Evolutionary conservation across 2,888 invertebrate genomes (phyloP).

Genomic region (Andrena camellia): DNA sequence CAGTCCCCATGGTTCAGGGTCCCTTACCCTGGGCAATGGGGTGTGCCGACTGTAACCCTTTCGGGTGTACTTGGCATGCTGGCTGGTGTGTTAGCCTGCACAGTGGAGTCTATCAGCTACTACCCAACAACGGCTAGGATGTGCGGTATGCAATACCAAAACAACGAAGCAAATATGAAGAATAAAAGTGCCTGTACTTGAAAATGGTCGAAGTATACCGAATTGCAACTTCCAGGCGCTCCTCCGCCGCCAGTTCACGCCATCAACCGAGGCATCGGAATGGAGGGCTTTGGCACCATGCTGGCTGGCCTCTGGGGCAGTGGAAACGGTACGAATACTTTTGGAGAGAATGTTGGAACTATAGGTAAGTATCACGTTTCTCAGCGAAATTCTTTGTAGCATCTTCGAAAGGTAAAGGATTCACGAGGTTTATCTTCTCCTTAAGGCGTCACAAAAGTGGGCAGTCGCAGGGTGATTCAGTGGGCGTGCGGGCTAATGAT

Average conservation of each 20-base stretch:
- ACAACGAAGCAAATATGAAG: not conserved
- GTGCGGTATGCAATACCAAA: slow-evolving; percentile 87
- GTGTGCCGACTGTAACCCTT: slow-evolving; percentile 90
- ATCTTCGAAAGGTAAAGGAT: not conserved
- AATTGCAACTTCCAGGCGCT: slow-evolving; percentile 86
- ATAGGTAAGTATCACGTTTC: slow-evolving; percentile 87
- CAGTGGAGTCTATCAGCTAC: slow-evolving; percentile 94
- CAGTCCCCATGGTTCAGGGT: slow-evolving; percentile 93
- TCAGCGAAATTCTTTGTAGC: not conserved
- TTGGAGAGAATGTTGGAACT: slow-evolving; percentile 95
- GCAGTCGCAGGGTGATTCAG: slow-evolving; percentile 92
- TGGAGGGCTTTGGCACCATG: slow-evolving; percentile 94
- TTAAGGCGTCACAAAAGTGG: slow-evolving; percentile 87
- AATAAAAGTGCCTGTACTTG: too few species aligned
- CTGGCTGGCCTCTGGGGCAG: slow-evolving; percentile 94
- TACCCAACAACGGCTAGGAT: slow-evolving; percentile 96
- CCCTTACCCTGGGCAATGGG: slow-evolving; percentile 95
- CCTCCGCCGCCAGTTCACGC: slow-evolving; percentile 94
- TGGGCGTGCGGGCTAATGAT: slow-evolving; percentile 92
- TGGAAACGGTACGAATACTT: slow-evolving; percentile 95
- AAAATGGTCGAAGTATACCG: not conserved
- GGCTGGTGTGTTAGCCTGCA: slow-evolving; percentile 92
- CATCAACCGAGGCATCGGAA: slow-evolving; percentile 94
- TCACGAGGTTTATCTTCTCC: too few species aligned
- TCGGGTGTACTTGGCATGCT: slow-evolving; percentile 92